Base-by-base conservation (phyloP, 2,113 vertebrate genomes). In the Chaenocephalus aceratus region DNA sequence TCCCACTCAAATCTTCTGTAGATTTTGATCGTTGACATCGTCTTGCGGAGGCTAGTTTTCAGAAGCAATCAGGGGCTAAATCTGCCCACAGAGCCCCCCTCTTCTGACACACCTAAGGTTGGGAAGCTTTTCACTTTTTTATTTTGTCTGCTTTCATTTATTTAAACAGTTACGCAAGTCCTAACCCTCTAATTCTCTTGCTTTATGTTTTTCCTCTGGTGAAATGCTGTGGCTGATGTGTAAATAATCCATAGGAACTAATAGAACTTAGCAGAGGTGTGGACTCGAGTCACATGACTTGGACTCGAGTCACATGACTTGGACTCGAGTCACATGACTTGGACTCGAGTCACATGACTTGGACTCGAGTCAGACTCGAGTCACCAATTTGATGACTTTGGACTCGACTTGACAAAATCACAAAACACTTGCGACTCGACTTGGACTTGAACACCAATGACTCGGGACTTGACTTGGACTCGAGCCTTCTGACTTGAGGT, bases 41-140 rank as follows among this genome's bases (percentile, higher is more conserved):
- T 97, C 97, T 96, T 98, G 94, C 96, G 97, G 98, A 98, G 96
- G 91, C 95, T 97, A 96, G 95, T 97, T 96, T 98, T 97, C 97
- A 97, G 96, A 95, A 96, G 95, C 95, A 97, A 94, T 95, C 95
- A 93, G 92, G 96, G 95, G 71, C 16, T 58, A 93, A 94, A 95
- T 85, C 91, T 77, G 93, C 95, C 93, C 92, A 4, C 53, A 76
- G 74, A 59, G 71, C 81, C 94, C 93, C 91, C 87, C 89, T 76
- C 92, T 77, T 94, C 94, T 93, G 91, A 95, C 92, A 91, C 94
- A 75, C 91, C 95, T 90, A 97, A 99, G 98, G 98, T 99, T 95
- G 95, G 97, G 92, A 89, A 76, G 67, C 64, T 84, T 77, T 84
- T 83, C 2, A 63, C 53, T 72, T 51, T 66, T 45, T 74, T 15